Conservation (phyloP, 2,797 vertebrate species). For the Clamator glandarius region DNA sequence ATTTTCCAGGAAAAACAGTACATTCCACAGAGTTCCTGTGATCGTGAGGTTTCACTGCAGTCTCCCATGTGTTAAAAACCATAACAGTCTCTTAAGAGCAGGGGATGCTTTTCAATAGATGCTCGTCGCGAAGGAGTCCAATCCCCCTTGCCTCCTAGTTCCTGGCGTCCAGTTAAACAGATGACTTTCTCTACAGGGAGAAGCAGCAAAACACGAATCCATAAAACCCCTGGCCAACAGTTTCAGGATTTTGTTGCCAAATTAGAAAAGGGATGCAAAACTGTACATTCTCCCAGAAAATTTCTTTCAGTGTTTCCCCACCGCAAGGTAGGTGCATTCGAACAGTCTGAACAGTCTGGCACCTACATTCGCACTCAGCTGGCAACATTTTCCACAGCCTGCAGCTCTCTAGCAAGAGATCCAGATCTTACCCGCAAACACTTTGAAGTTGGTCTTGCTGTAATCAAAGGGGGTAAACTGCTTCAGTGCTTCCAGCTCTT, state of each 20-base stretch:
- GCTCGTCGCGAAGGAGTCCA: not conserved
- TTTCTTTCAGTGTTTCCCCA: not conserved
- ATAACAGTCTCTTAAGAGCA: not conserved
- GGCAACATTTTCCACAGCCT: not conserved
- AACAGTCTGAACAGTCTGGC: not conserved
- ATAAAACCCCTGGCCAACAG: not conserved
- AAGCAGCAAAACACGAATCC: not conserved
- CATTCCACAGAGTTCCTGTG: not conserved
- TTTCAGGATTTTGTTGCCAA: not conserved
- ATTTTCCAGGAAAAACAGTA: not conserved
- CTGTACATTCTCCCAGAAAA: not conserved
- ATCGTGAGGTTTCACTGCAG: not conserved
- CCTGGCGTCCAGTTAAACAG: not conserved
- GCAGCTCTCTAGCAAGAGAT: not conserved
- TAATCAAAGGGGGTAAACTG: slow-evolving; percentile 92
- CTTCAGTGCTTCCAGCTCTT: slow-evolving; percentile 62
- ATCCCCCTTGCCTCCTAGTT: not conserved
- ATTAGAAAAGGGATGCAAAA: not conserved
- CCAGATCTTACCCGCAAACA: slow-evolving; percentile 87
- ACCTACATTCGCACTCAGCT: slow-evolving; percentile 23
- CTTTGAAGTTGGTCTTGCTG: slow-evolving; percentile 89
- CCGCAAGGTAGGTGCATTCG: not conserved
- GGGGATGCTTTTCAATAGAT: not conserved
- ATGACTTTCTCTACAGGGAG: not conserved
- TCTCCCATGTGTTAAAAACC: not conserved